These are phyloP conservation scores for Grammatotria lemairii DNA, from an alignment of 2,113 vertebrate genomes.

Conservation along the genomic window DNA sequence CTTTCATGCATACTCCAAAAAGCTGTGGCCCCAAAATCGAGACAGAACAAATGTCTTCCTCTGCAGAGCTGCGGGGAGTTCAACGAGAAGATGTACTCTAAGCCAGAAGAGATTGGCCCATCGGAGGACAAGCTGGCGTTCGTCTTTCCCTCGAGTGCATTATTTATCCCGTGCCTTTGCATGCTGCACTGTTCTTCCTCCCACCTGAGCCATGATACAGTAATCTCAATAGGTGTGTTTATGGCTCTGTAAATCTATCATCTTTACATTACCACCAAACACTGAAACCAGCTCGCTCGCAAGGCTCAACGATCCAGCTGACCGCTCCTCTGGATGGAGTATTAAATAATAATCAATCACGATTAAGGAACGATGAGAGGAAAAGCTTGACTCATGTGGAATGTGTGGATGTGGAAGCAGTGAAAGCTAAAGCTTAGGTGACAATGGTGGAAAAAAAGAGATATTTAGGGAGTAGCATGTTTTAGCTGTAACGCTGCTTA, in stretches of 20 bases:
- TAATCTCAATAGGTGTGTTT: slow-evolving; percentile 43
- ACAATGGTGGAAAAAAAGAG: not conserved
- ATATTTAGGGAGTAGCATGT: not conserved
- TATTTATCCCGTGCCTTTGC: slow-evolving; percentile 27
- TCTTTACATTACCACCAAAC: slow-evolving; percentile 40
- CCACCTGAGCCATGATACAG: not conserved
- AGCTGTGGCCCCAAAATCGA: slow-evolving; percentile 12
- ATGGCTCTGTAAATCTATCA: slow-evolving; percentile 59
- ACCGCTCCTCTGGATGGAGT: not conserved
- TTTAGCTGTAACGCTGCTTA: not conserved
- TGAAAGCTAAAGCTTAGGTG: not conserved
- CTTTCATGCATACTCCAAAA: slow-evolving; percentile 9
- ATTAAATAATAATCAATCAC: not conserved
- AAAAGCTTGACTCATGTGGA: not conserved
- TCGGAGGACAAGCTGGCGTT: slow-evolving; percentile 20
- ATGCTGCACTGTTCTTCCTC: slow-evolving; percentile 4
- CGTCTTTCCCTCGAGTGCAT: slow-evolving; percentile 24
- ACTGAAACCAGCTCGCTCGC: slow-evolving; percentile 16
- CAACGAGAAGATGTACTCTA: not conserved
- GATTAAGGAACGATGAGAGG: not conserved
- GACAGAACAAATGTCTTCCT: slow-evolving; percentile 43
- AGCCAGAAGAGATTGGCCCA: slow-evolving; percentile 3
- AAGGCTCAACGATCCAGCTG: not conserved
- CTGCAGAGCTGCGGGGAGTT: slow-evolving; percentile 15
- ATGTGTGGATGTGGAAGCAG: not conserved